These are phyloP conservation scores for Scyliorhinus canicula DNA, from an alignment of 2,797 vertebrate species.

Conservation along the genomic window DNA sequence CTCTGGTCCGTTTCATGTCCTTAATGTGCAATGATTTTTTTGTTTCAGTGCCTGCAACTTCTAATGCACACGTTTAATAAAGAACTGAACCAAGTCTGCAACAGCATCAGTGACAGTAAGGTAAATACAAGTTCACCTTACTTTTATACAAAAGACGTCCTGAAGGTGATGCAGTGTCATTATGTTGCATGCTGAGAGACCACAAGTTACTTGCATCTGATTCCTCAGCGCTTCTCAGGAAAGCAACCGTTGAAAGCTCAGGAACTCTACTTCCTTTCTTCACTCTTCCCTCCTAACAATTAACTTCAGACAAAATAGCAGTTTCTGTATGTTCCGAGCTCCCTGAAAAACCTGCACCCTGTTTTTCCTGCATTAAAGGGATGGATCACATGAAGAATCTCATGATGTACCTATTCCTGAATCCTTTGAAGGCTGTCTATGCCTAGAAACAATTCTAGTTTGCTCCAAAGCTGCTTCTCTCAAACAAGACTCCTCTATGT, in stretches of 20 bases:
- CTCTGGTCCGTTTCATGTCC: not conserved
- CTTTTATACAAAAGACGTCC: not conserved
- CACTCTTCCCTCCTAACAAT: not conserved
- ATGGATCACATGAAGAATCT: too few relatives aligned
- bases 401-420: too few relatives aligned
- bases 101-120: conserved; percentile 97
- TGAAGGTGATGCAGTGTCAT: not conserved
- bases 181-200: not conserved
- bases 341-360: too few relatives aligned
- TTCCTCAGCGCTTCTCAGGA: not conserved
- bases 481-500: too few relatives aligned
- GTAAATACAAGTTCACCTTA: conserved; percentile 52
- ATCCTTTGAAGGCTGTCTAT: too few relatives aligned
- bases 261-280: not conserved
- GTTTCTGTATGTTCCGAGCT: too few relatives aligned
- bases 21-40: conserved; percentile 36
- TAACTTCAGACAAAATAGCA: not conserved
- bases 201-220: not conserved
- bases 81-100: conserved; percentile 84
- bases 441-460: too few relatives aligned
- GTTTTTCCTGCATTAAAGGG: too few relatives aligned
- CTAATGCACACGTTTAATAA: conserved; percentile 93
- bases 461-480: too few relatives aligned
- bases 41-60: conserved; percentile 82
- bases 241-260: not conserved